phyloP scores from a whole-genome alignment of 1,140 invertebrate species.

The Onthophagus taurus region DNA sequence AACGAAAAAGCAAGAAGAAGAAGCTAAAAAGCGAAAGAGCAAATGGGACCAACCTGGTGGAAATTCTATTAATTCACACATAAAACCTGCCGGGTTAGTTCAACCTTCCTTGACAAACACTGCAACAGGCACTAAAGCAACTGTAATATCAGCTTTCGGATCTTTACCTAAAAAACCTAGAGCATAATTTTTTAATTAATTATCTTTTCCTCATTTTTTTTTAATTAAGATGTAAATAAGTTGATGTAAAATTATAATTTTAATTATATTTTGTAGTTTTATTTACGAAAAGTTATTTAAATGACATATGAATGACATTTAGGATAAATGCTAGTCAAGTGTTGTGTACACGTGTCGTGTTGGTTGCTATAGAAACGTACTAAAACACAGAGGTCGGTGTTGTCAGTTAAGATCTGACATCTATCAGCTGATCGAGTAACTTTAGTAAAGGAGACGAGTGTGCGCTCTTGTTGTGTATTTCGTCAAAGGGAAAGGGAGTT shows the following conservation, averaged over 20 bases:
- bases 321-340: no score
- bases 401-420: conserved; percentile 17
- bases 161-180: conserved; percentile 72
- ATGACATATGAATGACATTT: no score
- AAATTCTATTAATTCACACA: conserved; percentile 40
- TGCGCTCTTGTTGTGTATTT: background rate
- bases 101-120: conserved; percentile 63
- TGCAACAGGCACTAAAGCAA: conserved; percentile 74
- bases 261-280: background rate
- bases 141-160: conserved; percentile 81
- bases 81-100: conserved; percentile 51
- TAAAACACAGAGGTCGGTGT: no score
- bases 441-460: background rate
- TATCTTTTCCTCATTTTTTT: background rate
- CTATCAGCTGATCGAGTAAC: conserved; percentile 17
- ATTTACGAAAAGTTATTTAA: no score
- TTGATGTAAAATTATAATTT: background rate
- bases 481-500: conserved; percentile 38
- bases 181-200: conserved; percentile 34
- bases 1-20: conserved; percentile 60
- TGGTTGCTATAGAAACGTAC: no score
- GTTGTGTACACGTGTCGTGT: no score
- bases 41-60: conserved; percentile 84
- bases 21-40: conserved; percentile 67
- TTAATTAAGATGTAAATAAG: background rate